phyloP scores from a whole-genome alignment of 1,140 invertebrate species.

The Oreohelix idahoensis region DNA sequence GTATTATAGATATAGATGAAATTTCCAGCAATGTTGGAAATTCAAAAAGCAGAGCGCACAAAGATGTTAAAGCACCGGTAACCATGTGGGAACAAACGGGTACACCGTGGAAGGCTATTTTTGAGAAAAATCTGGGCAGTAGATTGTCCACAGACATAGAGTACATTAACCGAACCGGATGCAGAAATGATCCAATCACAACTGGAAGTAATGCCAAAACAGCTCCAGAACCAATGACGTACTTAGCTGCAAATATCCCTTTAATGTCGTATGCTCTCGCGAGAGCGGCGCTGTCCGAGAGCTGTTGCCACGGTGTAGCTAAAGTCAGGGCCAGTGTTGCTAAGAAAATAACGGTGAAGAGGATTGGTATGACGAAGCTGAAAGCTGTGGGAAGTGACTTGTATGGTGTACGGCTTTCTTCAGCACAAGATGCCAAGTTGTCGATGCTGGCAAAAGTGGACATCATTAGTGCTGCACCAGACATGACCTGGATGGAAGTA shows the following conservation, averaged over 20 bases:
- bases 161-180: conserved; percentile 93
- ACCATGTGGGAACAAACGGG: conserved; percentile 73
- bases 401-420: conserved; percentile 66
- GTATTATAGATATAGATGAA: conserved; percentile 90
- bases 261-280: conserved; percentile 54
- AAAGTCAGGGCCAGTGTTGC: conserved; percentile 65
- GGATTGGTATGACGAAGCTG: conserved; percentile 53
- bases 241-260: conserved; percentile 63
- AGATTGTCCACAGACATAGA: conserved; percentile 93
- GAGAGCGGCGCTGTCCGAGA: conserved; percentile 48
- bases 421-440: conserved; percentile 85
- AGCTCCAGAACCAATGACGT: conserved; percentile 67
- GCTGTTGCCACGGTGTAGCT: conserved; percentile 61
- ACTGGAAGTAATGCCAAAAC: conserved; percentile 69
- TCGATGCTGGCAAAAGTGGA: conserved; percentile 67
- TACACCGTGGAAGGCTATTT: conserved; percentile 15
- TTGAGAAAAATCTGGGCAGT: conserved; percentile 78
- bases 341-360: conserved; percentile 58
- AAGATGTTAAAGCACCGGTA: conserved; percentile 79
- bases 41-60: conserved; percentile 87
- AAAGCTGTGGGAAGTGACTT: conserved; percentile 64
- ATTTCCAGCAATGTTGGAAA: conserved; percentile 87
- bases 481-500: conserved; percentile 59
- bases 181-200: conserved; percentile 93
- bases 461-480: conserved; percentile 62